Base-by-base conservation (phyloP, 1,140 invertebrate species). In the Leptinotarsa lineolata region DNA sequence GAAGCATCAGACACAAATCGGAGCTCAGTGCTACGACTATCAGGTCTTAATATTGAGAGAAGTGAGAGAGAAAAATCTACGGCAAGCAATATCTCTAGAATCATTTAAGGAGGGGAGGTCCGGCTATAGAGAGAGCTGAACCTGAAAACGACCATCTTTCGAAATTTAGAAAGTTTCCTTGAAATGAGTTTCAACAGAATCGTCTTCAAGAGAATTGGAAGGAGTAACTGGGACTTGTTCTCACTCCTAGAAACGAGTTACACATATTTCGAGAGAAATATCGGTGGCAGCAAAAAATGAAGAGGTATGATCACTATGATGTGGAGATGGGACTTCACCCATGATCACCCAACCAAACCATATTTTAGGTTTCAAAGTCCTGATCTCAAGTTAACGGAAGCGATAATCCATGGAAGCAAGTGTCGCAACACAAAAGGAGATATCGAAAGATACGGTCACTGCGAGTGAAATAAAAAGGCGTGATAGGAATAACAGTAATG, bases 1-100 rank as follows among this genome's bases (percentile, higher is more conserved):
- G 86, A 78, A 75, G 86, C 78, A 72, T 80, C 54, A 54, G 30
- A 78, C 59, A 77, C 58, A 48, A 48, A 4, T 13, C 13, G 13
- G 16, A 48, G 12, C 16, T 16, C 11, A 15, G 72, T 60, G 74
- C 80, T 48, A 16, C 6, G 63, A 73, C 77, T 76, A 76, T 80
- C 72, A 73, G 80, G 72, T 78, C 75, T 69, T n/a, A n/a, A n/a
- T n/a, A n/a, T n/a, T n/a, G n/a, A n/a, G n/a, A n/a, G n/a, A n/a
- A n/a, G n/a, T n/a, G n/a, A n/a, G 46, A 3, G 15, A 16, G 46
- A 16, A 12, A 54, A 54, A 54, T 11, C 15, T 54, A 16, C 1
- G 15, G 13, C 13, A 11, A 16, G 46, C 46, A 16, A 54, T 54
- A 54, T 54, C 4, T 54, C 15, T 13, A 12, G 15, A 54, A n/a